These are phyloP conservation scores for Crotalus tigris DNA, from an alignment of 2,113 vertebrate genomes.

Conservation along the genomic window DNA sequence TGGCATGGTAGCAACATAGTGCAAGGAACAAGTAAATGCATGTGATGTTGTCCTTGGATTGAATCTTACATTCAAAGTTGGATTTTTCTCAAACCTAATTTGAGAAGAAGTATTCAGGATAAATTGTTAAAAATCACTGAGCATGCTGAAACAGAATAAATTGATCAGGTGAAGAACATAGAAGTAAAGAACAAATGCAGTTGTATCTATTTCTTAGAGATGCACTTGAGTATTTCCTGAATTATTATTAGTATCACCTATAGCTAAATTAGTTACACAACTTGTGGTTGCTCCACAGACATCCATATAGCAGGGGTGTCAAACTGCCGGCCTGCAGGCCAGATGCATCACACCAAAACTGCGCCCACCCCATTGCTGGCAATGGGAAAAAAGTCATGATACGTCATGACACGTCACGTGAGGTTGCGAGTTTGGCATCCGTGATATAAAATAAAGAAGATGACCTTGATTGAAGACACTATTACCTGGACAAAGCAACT, in stretches of 20 bases:
- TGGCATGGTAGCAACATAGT: neutral
- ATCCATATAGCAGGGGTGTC: neutral
- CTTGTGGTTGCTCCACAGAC: neutral
- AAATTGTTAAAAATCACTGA: neutral
- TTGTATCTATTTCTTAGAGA: neutral
- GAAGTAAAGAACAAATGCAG: neutral
- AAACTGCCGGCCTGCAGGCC: no score
- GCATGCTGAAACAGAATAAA: neutral
- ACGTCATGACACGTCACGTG: no score
- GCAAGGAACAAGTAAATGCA: neutral
- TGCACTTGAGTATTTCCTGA: neutral
- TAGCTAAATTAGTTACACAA: neutral
- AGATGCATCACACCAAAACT: no score
- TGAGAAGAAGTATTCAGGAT: neutral
- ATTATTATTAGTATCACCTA: neutral
- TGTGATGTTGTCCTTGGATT: neutral
- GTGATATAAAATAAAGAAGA: neutral
- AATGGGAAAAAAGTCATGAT: no score
- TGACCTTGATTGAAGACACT: neutral
- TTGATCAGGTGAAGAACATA: neutral
- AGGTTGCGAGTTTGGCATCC: no score
- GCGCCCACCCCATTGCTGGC: no score
- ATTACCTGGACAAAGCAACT: neutral
- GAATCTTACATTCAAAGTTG: neutral
- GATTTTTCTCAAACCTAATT: neutral